Percentiles rank a stretch among this genome's conserved stretches.
phyloP scores from a whole-genome alignment of 2,888 invertebrate species.

The Rotaria sp. region DNA sequence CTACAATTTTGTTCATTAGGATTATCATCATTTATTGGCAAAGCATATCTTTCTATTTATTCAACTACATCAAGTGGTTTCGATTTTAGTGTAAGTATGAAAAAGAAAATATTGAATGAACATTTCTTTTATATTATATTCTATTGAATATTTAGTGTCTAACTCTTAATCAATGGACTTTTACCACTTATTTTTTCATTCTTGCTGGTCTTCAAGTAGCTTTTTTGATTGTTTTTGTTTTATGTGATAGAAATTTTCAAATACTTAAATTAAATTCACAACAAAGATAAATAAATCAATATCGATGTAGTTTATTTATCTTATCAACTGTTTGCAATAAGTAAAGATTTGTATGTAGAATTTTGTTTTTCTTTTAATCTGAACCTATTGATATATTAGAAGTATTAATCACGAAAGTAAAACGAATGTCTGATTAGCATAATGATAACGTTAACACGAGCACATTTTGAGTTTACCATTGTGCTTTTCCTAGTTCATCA shows the following conservation, averaged over 20 bases:
- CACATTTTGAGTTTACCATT: no score
- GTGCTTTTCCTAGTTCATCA: no score
- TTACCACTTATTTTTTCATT: background rate
- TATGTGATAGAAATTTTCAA: background rate
- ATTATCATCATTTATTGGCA: constrained; percentile 56
- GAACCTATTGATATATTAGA: no score
- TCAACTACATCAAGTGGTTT: background rate
- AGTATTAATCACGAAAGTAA: no score
- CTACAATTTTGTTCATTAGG: constrained; percentile 57
- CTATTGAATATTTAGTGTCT: background rate
- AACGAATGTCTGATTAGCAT: no score
- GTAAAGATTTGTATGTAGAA: no score
- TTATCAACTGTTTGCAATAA: no score
- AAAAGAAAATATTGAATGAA: background rate
- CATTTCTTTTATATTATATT: background rate
- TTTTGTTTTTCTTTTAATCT: no score
- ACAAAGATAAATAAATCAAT: background rate
- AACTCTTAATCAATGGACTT: background rate
- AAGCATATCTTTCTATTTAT: constrained; percentile 37
- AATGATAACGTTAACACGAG: no score
- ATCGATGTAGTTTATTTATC: background rate
- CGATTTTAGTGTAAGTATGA: background rate
- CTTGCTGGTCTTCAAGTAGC: background rate
- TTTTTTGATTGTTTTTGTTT: background rate
- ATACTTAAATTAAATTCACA: background rate